Conservation (phyloP, 2,888 invertebrate genomes). For the Lacanobia oleracea region DNA sequence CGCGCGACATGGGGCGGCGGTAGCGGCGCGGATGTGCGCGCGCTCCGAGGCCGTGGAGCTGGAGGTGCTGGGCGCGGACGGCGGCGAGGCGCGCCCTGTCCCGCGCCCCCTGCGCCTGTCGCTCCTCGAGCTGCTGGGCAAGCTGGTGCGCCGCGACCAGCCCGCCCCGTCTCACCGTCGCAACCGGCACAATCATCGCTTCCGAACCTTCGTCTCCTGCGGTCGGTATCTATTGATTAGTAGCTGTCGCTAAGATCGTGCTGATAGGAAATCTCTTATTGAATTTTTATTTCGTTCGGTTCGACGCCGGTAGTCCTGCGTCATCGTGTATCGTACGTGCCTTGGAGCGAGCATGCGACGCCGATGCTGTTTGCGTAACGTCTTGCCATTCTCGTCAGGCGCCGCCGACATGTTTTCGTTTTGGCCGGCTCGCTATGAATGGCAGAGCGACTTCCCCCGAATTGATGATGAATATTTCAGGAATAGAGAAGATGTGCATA, state of each 20-base stretch:
- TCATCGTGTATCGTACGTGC: conserved; percentile 63
- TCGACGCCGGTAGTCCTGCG: conserved; percentile 61
- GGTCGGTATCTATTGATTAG: conserved; percentile 81
- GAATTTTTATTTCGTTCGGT: conserved; percentile 58
- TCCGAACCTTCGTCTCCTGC: conserved; percentile 88
- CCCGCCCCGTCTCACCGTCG: conserved; percentile 84
- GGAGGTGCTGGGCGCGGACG: conserved; percentile 95
- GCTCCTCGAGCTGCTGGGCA: conserved; percentile 92
- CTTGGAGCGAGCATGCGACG: conserved; percentile 53
- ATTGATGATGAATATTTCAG: conserved; percentile 54
- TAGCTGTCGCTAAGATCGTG: conserved; percentile 41
- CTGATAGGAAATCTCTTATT: conserved; percentile 57
- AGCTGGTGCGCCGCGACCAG: conserved; percentile 90
- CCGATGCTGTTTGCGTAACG: conserved; percentile 65
- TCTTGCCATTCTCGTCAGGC: conserved; percentile 49
- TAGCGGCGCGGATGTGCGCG: conserved; percentile 94
- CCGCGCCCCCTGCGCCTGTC: conserved; percentile 93
- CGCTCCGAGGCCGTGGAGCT: conserved; percentile 94
- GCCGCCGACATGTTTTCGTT: conserved; percentile 56
- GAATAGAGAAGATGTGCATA: conserved; percentile 68
- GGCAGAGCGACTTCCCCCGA: conserved; percentile 40
- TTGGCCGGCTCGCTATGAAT: conserved; percentile 53
- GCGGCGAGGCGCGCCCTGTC: conserved; percentile 93
- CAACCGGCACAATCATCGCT: conserved; percentile 90
- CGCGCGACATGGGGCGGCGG: conserved; percentile 93